Evolutionary conservation across 2,113 vertebrate species (phyloP), one percentile per base, ranked within the genome.

Genomic region (Capreolus pygargus): DNA sequence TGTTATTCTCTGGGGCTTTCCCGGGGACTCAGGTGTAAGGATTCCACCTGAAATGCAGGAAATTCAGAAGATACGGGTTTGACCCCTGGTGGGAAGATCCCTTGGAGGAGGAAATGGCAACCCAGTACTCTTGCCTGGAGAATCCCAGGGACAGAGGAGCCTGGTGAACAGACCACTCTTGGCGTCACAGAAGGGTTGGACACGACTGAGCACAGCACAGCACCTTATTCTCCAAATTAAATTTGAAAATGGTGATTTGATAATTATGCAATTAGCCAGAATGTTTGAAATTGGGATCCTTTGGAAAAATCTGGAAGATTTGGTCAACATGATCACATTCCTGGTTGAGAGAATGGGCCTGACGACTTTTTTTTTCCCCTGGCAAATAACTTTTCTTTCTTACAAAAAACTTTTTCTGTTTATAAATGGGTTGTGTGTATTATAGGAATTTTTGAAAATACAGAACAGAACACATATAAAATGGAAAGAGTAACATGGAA

Each of bases 311-410:
- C 88, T 79, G 57, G n/a, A 52, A 84, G 74, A 50, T 82, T 4
- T 58, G 74, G 19, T 92, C 47, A 91, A 70, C 55, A 86, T 45
- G 27, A 52, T 55, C n/a, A 8, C n/a, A 25, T 74, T 93, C 58
- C 85, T 52, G 17, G 23, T 67, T 60, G 79, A 86, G 52, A 94
- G 52, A 89, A 55, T 2, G 43, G 43, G 27, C 19, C 55, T 33
- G 45, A 70, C n/a, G 36, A 86, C 17, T 97, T 57, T 45, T 96
- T 82, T 67, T 91, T 91, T 93, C 19, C 55, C 57, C 93, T 96
- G 89, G 55, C n/a, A 94, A 94, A 82, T 86, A 52, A 45, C 36
- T 64, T 96, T 83, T 86, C 52, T 93, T 74, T 39, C n/a, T 74
- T 39, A 74, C 67, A 74, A 74, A 39, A 39, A 74, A 39, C n/a